phyloP scores from a whole-genome alignment of 1,140 invertebrate genomes.

The Zaprionus vittiger region DNA sequence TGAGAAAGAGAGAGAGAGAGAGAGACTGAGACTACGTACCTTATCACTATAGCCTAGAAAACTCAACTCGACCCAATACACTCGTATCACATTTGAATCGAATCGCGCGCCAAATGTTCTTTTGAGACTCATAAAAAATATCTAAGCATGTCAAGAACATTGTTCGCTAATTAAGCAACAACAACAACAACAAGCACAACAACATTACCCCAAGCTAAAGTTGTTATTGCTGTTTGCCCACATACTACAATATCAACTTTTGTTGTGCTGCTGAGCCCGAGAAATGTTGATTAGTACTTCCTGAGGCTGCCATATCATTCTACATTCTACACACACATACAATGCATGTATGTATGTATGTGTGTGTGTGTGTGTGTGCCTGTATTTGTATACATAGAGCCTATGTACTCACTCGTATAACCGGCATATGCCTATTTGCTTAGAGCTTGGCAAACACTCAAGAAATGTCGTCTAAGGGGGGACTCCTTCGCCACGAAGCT shows the following conservation, averaged over 20 bases:
- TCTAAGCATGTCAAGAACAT: slow-evolving; percentile 81
- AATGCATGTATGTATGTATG: background rate
- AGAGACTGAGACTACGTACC: slow-evolving; percentile 6
- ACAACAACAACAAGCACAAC: slow-evolving; percentile 22
- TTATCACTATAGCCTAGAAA: slow-evolving; percentile 28
- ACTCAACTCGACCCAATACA: slow-evolving; percentile 44
- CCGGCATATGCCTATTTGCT: slow-evolving; percentile 46
- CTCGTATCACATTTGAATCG: slow-evolving; percentile 68
- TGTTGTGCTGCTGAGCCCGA: slow-evolving; percentile 53
- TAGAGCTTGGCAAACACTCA: slow-evolving; percentile 62
- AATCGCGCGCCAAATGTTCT: slow-evolving; percentile 63
- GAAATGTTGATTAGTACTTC: slow-evolving; percentile 78
- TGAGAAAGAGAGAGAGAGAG: slow-evolving; percentile 51
- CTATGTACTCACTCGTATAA: slow-evolving; percentile 20
- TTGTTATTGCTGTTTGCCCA: slow-evolving; percentile 39
- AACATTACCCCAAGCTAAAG: slow-evolving; percentile 23
- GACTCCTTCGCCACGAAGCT: slow-evolving; percentile 22
- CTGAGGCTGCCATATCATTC: slow-evolving; percentile 74
- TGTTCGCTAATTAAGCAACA: slow-evolving; percentile 72
- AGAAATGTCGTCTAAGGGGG: slow-evolving; percentile 40
- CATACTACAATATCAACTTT: slow-evolving; percentile 68
- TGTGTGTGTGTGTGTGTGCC: background rate
- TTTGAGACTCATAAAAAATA: slow-evolving; percentile 59
- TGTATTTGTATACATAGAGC: slow-evolving; percentile 19
- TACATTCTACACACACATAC: slow-evolving; percentile 34